A percentile compares a stretch with the other conserved stretches of the same genome.
Evolutionary conservation across 2,888 invertebrate genomes (phyloP).

Genomic region (Sesia bembeciformis): DNA sequence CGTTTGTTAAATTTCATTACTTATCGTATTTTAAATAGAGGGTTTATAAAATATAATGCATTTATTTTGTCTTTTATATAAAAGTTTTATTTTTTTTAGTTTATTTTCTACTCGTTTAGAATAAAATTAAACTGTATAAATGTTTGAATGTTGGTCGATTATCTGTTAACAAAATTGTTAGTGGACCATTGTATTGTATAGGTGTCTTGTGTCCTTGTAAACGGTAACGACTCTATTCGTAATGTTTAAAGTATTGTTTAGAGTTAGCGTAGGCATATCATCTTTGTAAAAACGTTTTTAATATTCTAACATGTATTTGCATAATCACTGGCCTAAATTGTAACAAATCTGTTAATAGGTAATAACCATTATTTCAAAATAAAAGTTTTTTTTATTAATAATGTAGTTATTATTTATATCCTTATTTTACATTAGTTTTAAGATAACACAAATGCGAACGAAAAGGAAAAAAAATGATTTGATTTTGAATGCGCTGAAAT

Average conservation of each 20-base stretch:
- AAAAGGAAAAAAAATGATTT: no score
- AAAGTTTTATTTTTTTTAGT: conserved; percentile 53
- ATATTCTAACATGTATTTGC: conserved; percentile 51
- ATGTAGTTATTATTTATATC: conserved; percentile 7
- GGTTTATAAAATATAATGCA: conserved; percentile 62
- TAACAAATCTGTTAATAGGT: conserved; percentile 71
- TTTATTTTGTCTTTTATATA: conserved; percentile 70
- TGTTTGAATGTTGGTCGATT: conserved; percentile 66
- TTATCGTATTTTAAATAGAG: conserved; percentile 57
- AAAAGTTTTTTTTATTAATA: conserved; percentile 48
- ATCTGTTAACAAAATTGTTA: conserved; percentile 57
- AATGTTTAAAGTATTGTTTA: conserved; percentile 23
- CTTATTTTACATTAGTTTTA: not conserved
- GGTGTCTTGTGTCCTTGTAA: conserved; percentile 2
- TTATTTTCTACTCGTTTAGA: conserved; percentile 62
- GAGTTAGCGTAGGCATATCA: conserved; percentile 62
- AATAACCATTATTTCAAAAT: conserved; percentile 72
- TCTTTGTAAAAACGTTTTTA: conserved; percentile 56
- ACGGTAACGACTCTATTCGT: conserved; percentile 14
- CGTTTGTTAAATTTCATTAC: conserved; percentile 65
- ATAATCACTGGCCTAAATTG: conserved; percentile 62
- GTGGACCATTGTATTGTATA: conserved; percentile 13
- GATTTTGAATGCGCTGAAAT: no score
- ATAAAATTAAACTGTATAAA: conserved; percentile 28
- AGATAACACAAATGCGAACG: no score